Conservation (phyloP, 2,888 invertebrate species). For the Pilophorus perplexus region DNA sequence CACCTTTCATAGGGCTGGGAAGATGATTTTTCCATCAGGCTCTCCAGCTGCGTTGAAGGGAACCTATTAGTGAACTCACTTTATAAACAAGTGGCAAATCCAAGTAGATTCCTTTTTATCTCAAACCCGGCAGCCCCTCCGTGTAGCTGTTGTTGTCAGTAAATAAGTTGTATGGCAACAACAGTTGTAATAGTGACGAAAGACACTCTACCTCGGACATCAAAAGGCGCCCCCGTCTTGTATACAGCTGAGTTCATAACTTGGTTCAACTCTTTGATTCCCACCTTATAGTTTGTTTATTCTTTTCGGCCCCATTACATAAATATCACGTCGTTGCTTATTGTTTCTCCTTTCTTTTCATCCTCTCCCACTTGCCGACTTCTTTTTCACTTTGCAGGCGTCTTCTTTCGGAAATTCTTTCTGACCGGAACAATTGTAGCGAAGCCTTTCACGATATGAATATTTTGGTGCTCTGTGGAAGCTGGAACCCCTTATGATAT, state of each 20-base stretch:
- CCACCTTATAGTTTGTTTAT: constrained; percentile 20
- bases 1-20: too few relatives aligned
- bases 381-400: too few relatives aligned
- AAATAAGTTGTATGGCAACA: constrained; percentile 22
- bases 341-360: constrained; percentile 19
- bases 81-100: constrained; percentile 33
- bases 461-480: too few relatives aligned
- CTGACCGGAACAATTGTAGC: too few relatives aligned
- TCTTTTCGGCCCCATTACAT: constrained; percentile 7
- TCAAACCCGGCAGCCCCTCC: too few relatives aligned
- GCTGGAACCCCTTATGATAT: too few relatives aligned
- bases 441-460: too few relatives aligned
- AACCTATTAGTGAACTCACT: too few relatives aligned
- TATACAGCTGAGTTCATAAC: constrained; percentile 15
- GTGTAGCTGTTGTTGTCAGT: constrained; percentile 18
- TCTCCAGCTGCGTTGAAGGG: too few relatives aligned
- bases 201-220: constrained; percentile 20
- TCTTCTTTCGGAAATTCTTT: too few relatives aligned
- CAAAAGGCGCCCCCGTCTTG: constrained; percentile 1
- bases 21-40: too few relatives aligned
- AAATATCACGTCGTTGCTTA: constrained; percentile 19
- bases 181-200: constrained; percentile 20
- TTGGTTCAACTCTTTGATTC: constrained; percentile 20
- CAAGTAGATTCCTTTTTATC: constrained; percentile 19
- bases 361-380: constrained; percentile 15